Base-by-base conservation (phyloP, 2,888 invertebrate genomes). In the Ophioninae sp. region DNA sequence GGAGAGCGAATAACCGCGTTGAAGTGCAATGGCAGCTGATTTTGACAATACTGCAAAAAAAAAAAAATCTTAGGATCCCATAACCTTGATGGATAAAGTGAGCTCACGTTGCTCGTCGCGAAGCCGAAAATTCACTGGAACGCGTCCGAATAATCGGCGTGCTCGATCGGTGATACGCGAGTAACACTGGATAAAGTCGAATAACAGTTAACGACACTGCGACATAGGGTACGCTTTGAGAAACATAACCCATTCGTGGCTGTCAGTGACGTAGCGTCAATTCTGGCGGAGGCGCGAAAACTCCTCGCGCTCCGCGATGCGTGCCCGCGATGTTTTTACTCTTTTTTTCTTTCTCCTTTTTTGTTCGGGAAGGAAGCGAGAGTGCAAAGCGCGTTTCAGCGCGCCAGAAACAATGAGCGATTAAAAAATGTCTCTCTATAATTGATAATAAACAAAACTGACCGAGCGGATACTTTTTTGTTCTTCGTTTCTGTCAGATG, bases 11-110 rank as follows among this genome's bases (percentile, higher is more conserved):
- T 68, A 63, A 61, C 51, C 73, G 59, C 61, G 65, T 65, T 73
- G 51, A 51, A 80, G 86, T 88, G 88, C 84, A 92, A 92, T 91
- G 92, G 92, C 92, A 92, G 92, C 92, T 92, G 92, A 92, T 92
- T 92, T 92, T 91, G 91, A 91, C 91, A 91, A 91, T 89, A 87
- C 85, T 83, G 76, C 72, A 83, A 84, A 69, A 85, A 85, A 78
- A 44, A 80, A 68, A 86, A 87, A 82, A 80, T 83, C 83, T 37
- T 5, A 8, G 6, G 56, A 83, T 75, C 77, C 78, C 83, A 86
- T 88, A 89, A 89, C 89, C 88, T 89, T 89, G 88, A 88, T 86
- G 77, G 59, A 74, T 64, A 69, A 71, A 8, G 17, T 39, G 39
- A 56, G 23, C 67, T 72, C 51, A 68, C 78, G 30, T 63, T 51